Evolutionary conservation across 2,888 invertebrate species (phyloP).

Genomic region (Pandemis corylana): DNA sequence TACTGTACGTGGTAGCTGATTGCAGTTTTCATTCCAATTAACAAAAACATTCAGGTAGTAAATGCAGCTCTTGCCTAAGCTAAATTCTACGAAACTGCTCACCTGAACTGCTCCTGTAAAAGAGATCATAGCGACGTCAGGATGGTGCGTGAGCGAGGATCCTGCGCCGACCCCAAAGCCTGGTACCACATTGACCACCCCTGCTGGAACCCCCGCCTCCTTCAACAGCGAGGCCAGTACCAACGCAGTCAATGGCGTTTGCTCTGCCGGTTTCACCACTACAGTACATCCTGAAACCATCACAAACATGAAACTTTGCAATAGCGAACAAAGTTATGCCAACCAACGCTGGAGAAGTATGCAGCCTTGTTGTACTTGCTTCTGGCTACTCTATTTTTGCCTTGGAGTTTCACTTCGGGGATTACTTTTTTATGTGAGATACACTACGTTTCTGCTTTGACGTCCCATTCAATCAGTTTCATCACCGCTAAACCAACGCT

Average conservation of each 20-base stretch:
- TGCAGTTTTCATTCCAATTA: too few species aligned
- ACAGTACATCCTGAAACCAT: slow-evolving; percentile 87
- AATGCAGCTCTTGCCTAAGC: too few species aligned
- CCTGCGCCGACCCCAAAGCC: slow-evolving; percentile 93
- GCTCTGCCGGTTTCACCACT: slow-evolving; percentile 96
- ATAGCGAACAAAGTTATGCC: background rate
- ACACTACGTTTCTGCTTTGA: too few species aligned
- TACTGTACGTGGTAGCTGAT: too few species aligned
- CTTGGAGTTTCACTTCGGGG: too few species aligned
- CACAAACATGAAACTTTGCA: background rate
- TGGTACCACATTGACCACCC: slow-evolving; percentile 95
- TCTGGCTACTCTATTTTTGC: too few species aligned
- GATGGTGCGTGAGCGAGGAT: slow-evolving; percentile 89
- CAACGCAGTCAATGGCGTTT: slow-evolving; percentile 95
- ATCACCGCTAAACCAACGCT: too few species aligned
- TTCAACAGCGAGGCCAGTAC: slow-evolving; percentile 91
- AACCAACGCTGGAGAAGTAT: too few species aligned
- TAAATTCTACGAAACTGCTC: background rate
- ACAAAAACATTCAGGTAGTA: too few species aligned
- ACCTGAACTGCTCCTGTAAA: slow-evolving; percentile 85
- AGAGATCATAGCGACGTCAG: slow-evolving; percentile 93
- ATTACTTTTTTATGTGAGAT: too few species aligned
- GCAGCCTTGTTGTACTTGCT: too few species aligned
- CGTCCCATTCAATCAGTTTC: too few species aligned
- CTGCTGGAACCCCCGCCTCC: slow-evolving; percentile 95